Evolutionary conservation across 1,140 invertebrate genomes (phyloP).

Genomic region (Drosophila sp.): DNA sequence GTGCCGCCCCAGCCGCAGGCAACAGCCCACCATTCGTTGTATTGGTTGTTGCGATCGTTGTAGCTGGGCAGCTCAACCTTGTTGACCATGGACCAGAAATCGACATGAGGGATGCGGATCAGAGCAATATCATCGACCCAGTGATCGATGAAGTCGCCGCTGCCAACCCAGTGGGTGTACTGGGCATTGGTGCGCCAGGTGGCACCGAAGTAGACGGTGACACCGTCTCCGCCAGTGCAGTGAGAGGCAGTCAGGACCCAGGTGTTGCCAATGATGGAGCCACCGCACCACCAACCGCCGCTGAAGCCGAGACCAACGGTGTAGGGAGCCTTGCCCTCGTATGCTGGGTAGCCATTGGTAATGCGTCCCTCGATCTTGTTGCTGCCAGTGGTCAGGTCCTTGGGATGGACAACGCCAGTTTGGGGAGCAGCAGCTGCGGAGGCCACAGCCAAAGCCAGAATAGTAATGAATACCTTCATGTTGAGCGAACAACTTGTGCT

Average conservation of each 20-base stretch:
- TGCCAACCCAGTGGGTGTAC: slow-evolving; percentile 39
- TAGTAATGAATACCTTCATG: slow-evolving; percentile 11
- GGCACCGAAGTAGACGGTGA: slow-evolving; percentile 54
- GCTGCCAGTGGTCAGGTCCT: background rate
- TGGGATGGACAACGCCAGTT: background rate
- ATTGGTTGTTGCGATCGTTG: slow-evolving; percentile 37
- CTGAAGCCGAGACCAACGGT: slow-evolving; percentile 83
- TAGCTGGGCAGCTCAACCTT: slow-evolving; percentile 49
- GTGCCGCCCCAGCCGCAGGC: slow-evolving; percentile 53
- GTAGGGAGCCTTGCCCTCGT: slow-evolving; percentile 83
- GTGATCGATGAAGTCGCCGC: slow-evolving; percentile 44
- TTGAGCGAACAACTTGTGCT: slow-evolving; percentile 1
- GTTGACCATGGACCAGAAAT: slow-evolving; percentile 43
- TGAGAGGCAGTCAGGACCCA: slow-evolving; percentile 86
- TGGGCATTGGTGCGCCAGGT: slow-evolving; percentile 53
- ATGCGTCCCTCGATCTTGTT: slow-evolving; percentile 50
- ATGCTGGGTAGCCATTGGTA: slow-evolving; percentile 56
- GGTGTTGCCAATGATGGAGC: slow-evolving; percentile 84
- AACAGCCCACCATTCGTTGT: slow-evolving; percentile 32
- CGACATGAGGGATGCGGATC: slow-evolving; percentile 41
- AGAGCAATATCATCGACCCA: slow-evolving; percentile 43
- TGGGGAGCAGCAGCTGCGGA: background rate
- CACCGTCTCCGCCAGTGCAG: slow-evolving; percentile 70
- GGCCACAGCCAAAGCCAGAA: background rate
- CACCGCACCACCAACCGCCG: slow-evolving; percentile 84